phyloP scores from a whole-genome alignment of 2,113 vertebrate species.

The Drymodes brunneopygia region DNA sequence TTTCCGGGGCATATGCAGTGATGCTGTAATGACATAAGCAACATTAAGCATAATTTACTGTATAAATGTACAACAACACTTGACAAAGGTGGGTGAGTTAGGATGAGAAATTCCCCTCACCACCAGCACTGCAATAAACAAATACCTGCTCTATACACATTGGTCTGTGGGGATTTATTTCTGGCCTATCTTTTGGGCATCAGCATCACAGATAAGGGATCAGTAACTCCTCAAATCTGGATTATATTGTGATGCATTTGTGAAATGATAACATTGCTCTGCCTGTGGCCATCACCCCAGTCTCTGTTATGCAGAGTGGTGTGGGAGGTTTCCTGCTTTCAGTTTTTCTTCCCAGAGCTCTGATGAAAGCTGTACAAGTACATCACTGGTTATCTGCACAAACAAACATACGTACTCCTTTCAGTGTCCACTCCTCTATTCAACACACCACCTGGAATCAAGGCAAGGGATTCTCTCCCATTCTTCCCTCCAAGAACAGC shows the following conservation, averaged over 20 bases:
- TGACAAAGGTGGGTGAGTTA: no score
- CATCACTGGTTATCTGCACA: background rate
- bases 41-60: no score
- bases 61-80: no score
- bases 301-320: background rate
- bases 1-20: no score
- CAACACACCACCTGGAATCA: background rate
- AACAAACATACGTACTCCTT: background rate
- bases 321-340: background rate
- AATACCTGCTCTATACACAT: no score
- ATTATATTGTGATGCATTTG: background rate
- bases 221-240: background rate
- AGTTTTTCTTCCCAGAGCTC: background rate
- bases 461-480: background rate
- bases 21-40: no score
- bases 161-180: no score
- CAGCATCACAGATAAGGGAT: background rate
- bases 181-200: no score
- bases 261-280: background rate
- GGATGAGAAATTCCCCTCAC: no score
- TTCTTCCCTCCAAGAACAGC: background rate
- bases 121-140: no score
- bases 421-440: background rate
- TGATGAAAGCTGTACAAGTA: background rate
- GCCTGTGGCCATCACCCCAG: background rate